Conservation (phyloP, 1,140 invertebrate species). For the Leptinotarsa defecta region DNA sequence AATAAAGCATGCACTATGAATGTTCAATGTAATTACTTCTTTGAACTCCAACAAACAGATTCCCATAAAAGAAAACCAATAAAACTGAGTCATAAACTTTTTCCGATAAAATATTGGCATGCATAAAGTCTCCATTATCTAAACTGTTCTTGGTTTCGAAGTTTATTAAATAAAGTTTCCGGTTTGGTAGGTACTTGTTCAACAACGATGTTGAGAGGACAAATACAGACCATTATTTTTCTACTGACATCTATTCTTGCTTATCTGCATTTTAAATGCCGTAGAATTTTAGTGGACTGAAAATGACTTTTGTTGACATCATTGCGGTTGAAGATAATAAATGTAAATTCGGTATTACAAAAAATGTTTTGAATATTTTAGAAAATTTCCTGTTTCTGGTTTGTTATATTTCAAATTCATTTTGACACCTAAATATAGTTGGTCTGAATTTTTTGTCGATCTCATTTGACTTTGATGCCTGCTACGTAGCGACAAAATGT, state of each 20-base stretch:
- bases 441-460: too few relatives aligned
- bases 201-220: neutral
- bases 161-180: conserved; percentile 12
- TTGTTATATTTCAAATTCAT: too few relatives aligned
- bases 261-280: too few relatives aligned
- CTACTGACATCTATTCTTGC: neutral
- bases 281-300: too few relatives aligned
- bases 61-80: conserved; percentile 2
- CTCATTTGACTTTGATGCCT: too few relatives aligned
- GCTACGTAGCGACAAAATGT: too few relatives aligned
- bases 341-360: too few relatives aligned
- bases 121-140: conserved; percentile 23
- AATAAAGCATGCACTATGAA: neutral
- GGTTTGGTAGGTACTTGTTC: neutral
- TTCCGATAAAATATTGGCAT: conserved; percentile 15
- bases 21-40: neutral
- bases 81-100: conserved; percentile 11
- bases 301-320: too few relatives aligned
- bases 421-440: too few relatives aligned
- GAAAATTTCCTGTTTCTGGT: too few relatives aligned
- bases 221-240: neutral
- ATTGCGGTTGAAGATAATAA: too few relatives aligned
- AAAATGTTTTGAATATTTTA: too few relatives aligned
- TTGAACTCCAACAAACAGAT: neutral
- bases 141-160: conserved; percentile 12